phyloP scores from a whole-genome alignment of 1,140 invertebrate genomes.

The Drosophila quadrilineata region DNA sequence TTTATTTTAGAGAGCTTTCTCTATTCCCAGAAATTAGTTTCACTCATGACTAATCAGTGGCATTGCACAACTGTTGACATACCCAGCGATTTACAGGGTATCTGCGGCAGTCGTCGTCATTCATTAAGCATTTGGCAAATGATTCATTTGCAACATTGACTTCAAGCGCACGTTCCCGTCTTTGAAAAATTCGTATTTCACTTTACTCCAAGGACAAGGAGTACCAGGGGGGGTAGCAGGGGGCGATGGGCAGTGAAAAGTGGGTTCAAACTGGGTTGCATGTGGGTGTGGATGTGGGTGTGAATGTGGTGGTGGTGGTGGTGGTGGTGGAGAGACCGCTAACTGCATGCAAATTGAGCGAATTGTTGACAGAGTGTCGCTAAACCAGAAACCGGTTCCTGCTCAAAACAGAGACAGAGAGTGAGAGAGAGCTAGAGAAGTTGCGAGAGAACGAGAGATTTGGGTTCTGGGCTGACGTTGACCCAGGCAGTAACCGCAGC shows the following conservation, averaged over 20 bases:
- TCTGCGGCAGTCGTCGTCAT: constrained; percentile 34
- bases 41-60: too few species aligned
- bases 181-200: background rate
- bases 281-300: constrained; percentile 22
- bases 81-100: constrained; percentile 34
- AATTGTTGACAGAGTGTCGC: background rate
- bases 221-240: background rate
- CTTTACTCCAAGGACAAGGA: background rate
- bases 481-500: constrained; percentile 6
- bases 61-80: too few species aligned
- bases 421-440: too few species aligned
- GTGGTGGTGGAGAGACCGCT: constrained; percentile 35
- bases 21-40: too few species aligned
- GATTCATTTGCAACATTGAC: constrained; percentile 67
- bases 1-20: too few species aligned
- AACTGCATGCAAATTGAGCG: constrained; percentile 57
- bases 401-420: background rate
- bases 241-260: constrained; percentile 20
- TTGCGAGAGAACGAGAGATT: too few species aligned
- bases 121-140: constrained; percentile 61
- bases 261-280: constrained; percentile 30
- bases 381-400: constrained; percentile 49
- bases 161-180: constrained; percentile 57
- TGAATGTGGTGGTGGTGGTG: too few species aligned
- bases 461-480: constrained; percentile 17